A percentile compares a stretch with the other conserved stretches of the same genome.
Conservation (phyloP, 1,140 invertebrate species). For the Bemisia tabaci region DNA sequence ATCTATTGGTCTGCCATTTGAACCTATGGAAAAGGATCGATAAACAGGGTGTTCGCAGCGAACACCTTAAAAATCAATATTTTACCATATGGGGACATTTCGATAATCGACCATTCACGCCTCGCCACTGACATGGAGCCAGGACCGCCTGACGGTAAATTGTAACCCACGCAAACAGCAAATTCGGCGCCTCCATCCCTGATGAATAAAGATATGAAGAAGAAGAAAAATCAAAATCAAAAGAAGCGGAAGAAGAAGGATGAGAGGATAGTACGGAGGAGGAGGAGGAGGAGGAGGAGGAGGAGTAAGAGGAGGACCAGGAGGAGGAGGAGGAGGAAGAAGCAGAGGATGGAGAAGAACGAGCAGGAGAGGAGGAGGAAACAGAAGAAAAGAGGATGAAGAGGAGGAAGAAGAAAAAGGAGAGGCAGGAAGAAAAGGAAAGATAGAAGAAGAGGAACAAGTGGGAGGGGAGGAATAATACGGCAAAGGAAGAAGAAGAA, state of each 20-base stretch:
- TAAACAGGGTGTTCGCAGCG: too few relatives aligned
- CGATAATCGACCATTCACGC: too few relatives aligned
- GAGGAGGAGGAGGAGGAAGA: background rate
- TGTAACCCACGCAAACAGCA: too few relatives aligned
- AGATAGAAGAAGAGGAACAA: constrained; percentile 2
- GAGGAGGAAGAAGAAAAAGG: background rate
- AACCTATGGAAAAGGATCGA: too few relatives aligned
- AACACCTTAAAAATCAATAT: too few relatives aligned
- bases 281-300: background rate
- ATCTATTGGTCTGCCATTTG: too few relatives aligned
- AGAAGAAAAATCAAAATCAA: background rate
- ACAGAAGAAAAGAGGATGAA: background rate
- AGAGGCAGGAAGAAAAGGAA: background rate
- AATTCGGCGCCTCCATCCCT: too few relatives aligned
- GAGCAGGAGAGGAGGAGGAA: background rate
- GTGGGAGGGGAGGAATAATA: background rate
- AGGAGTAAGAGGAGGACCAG: background rate
- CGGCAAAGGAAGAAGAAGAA: constrained; percentile 1
- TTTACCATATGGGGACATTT: too few relatives aligned
- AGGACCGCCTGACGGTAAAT: too few relatives aligned
- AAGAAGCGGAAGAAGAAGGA: constrained; percentile 1
- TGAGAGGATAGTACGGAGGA: constrained; percentile 5
- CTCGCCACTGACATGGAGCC: too few relatives aligned
- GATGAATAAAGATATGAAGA: too few relatives aligned
- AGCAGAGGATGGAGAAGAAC: background rate